Evolutionary conservation across 2,797 vertebrate genomes (phyloP), one percentile per base, ranked within the genome.

Genomic region (Mareca penelope): DNA sequence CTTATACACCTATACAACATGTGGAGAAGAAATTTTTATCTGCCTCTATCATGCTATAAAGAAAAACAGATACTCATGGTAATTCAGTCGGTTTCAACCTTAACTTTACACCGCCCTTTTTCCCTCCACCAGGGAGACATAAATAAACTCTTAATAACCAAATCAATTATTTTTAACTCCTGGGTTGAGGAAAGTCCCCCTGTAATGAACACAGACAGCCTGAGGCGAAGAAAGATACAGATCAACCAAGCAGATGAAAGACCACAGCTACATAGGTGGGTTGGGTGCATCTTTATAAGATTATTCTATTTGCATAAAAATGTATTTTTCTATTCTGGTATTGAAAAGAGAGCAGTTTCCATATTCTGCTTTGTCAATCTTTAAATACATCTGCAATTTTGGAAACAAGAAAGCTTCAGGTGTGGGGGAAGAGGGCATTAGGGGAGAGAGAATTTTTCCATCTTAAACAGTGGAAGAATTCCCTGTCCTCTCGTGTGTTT

Each of bases 351-450:
- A 7, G 81, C 2, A 11, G 57, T 56, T 80, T 70, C 56, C 4
- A 1, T 37, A 39, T 73, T 77, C 63, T 76, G 31, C 23, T 29
- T 4, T n/a, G 55, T 50, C 14, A 42, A 29, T 19, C 29, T 24
- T 90, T 28, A 75, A 88, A 64, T n/a, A 46, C 4, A 73, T 23
- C 21, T 53, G 37, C 75, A 50, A 61, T 33, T n/a, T 26, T 3
- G 0, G 28, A 42, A 80, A 69, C n/a, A 33, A 12, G 7, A 81
- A 72, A 67, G 52, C 6, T 50, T 85, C 15, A 61, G 67, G 26
- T 22, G 37, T 65, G 2, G 6, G 5, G 3, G 18, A 7, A 5
- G 23, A 4, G 0, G 14, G 24, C 46, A 46, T 1, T 46, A 6
- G 5, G 3, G 18, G 7, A 5, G n/a, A 4, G 0, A 1, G 3